These are phyloP conservation scores for Eulithis prunata DNA, from an alignment of 2,888 invertebrate genomes.

Conservation along the genomic window DNA sequence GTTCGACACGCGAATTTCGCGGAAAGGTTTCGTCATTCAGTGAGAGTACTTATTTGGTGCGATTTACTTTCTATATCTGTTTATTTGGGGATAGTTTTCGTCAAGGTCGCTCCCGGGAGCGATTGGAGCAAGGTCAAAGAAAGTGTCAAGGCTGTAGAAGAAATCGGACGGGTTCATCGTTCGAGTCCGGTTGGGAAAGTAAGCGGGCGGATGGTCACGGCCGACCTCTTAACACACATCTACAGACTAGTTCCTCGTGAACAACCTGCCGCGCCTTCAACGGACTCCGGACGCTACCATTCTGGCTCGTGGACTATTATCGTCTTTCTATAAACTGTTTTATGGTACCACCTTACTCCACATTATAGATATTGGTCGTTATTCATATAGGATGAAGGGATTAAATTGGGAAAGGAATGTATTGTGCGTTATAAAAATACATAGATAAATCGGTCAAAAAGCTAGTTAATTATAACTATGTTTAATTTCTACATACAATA, in stretches of 20 bases:
- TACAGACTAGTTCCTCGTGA: slow-evolving; percentile 70
- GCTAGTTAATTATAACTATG: slow-evolving; percentile 72
- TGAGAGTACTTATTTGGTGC: slow-evolving; percentile 74
- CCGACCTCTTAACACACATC: slow-evolving; percentile 81
- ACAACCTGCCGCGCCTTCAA: slow-evolving; percentile 50
- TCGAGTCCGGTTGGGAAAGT: slow-evolving; percentile 78
- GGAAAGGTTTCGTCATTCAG: slow-evolving; percentile 68
- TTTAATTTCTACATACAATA: slow-evolving; percentile 67
- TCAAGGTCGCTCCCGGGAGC: slow-evolving; percentile 71
- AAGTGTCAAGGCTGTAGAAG: slow-evolving; percentile 83
- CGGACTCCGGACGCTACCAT: slow-evolving; percentile 46
- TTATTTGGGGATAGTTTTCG: slow-evolving; percentile 54
- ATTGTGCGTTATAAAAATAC: slow-evolving; percentile 75
- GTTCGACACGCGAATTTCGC: slow-evolving; percentile 71
- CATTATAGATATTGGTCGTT: slow-evolving; percentile 28
- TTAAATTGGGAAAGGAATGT: slow-evolving; percentile 48
- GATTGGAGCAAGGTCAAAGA: slow-evolving; percentile 75
- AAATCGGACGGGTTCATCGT: slow-evolving; percentile 79
- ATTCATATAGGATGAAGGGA: slow-evolving; percentile 51
- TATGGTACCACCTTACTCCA: slow-evolving; percentile 46
- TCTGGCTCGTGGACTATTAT: slow-evolving; percentile 47
- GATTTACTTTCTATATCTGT: slow-evolving; percentile 72
- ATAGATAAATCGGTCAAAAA: slow-evolving; percentile 82
- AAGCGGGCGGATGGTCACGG: slow-evolving; percentile 64
- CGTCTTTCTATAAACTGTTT: slow-evolving; percentile 46